phyloP scores from a whole-genome alignment of 2,888 invertebrate genomes.

The Eupithecia tripunctaria region DNA sequence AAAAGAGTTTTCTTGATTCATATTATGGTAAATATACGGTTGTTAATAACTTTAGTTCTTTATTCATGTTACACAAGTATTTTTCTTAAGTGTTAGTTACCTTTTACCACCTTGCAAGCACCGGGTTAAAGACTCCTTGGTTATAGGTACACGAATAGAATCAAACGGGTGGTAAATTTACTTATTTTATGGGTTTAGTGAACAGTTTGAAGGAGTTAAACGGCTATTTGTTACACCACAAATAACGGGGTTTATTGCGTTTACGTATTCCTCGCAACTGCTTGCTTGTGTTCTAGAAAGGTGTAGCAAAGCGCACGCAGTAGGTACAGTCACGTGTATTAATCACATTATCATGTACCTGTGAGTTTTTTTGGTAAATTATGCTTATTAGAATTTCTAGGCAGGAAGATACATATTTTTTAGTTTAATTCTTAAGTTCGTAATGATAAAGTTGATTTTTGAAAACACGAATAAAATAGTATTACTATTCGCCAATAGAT shows the following conservation, averaged over 20 bases:
- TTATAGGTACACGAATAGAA: conserved; percentile 61
- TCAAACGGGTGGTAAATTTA: conserved; percentile 65
- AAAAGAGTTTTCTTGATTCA: too few relatives aligned
- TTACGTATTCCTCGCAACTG: conserved; percentile 42
- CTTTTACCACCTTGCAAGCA: neutral
- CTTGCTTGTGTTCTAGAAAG: conserved; percentile 23
- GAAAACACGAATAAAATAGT: too few relatives aligned
- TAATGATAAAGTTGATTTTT: too few relatives aligned
- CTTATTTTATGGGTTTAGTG: conserved; percentile 68
- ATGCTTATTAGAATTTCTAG: too few relatives aligned
- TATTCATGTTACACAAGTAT: too few relatives aligned
- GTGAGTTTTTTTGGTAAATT: too few relatives aligned
- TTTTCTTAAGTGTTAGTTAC: too few relatives aligned
- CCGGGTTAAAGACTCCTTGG: conserved; percentile 15
- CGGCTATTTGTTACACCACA: conserved; percentile 71
- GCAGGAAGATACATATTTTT: too few relatives aligned
- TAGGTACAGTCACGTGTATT: neutral
- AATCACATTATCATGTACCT: neutral
- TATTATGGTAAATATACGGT: too few relatives aligned
- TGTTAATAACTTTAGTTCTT: too few relatives aligned
- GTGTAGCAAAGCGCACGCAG: neutral
- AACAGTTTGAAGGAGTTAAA: conserved; percentile 74
- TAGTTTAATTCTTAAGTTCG: too few relatives aligned
- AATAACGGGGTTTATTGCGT: conserved; percentile 62
- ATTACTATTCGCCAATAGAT: too few relatives aligned